Evolutionary conservation across 2,888 invertebrate species (phyloP).

Genomic region (Agonopterix heracliana): DNA sequence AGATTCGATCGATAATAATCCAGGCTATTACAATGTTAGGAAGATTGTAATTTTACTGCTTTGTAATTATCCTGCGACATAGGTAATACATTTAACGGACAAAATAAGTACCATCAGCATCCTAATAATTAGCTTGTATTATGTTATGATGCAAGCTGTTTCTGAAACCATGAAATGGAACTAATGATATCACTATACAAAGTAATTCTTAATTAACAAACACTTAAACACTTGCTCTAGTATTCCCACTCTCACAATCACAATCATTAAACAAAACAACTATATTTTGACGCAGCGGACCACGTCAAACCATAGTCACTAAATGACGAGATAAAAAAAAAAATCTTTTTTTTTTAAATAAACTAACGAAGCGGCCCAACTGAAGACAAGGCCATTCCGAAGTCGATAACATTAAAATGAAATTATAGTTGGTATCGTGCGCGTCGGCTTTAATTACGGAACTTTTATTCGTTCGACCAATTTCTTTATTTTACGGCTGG

Average conservation of each 20-base stretch:
- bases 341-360: constrained; percentile 14
- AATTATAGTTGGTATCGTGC: constrained; percentile 55
- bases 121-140: too few relatives aligned
- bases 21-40: too few relatives aligned
- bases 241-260: neutral
- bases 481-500: constrained; percentile 72
- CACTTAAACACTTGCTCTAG: too few relatives aligned
- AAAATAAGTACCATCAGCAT: too few relatives aligned
- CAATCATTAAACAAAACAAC: neutral
- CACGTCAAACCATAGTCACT: neutral
- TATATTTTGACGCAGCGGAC: neutral
- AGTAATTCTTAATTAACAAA: too few relatives aligned
- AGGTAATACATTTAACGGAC: too few relatives aligned
- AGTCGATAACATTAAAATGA: constrained; percentile 52
- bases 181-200: too few relatives aligned
- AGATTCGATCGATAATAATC: too few relatives aligned
- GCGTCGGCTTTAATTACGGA: constrained; percentile 58
- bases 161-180: too few relatives aligned
- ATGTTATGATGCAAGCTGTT: neutral
- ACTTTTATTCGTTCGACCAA: constrained; percentile 56
- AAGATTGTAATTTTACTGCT: too few relatives aligned
- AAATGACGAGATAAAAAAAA: constrained; percentile 17
- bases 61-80: too few relatives aligned
- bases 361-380: constrained; percentile 42
- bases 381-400: constrained; percentile 28